Percentiles rank a stretch among this genome's conserved stretches.
Conservation (phyloP, 2,113 vertebrate species). For the Platichthys stellatus region DNA sequence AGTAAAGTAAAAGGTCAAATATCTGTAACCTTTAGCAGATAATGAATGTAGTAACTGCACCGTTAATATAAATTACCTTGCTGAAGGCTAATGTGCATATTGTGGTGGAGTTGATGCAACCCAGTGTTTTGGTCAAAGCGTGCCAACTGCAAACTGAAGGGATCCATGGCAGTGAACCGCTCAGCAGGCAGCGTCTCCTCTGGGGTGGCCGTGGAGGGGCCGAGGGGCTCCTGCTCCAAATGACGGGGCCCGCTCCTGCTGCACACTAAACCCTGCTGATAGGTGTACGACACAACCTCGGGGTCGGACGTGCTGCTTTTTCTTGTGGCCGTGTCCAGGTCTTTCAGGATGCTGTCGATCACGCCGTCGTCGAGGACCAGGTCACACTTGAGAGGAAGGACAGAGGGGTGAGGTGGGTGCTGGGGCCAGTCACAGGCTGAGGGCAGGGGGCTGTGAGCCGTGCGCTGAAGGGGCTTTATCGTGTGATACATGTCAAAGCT, state of each 20-base stretch:
- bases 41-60: not conserved
- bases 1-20: not conserved
- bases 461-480: constrained; percentile 29
- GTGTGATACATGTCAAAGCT: constrained; percentile 76
- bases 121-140: constrained; percentile 55
- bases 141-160: constrained; percentile 54
- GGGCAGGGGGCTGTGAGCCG: not conserved
- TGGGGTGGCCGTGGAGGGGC: constrained; percentile 1
- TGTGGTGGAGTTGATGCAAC: constrained; percentile 81
- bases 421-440: constrained; percentile 40
- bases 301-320: not conserved
- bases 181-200: constrained; percentile 33
- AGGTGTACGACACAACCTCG: not conserved
- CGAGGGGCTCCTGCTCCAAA: not conserved
- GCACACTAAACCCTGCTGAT: constrained; percentile 7
- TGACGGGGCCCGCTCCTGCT: not conserved
- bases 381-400: constrained; percentile 30
- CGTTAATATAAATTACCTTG: constrained; percentile 63
- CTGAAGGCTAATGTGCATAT: constrained; percentile 60
- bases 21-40: not conserved
- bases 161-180: constrained; percentile 42
- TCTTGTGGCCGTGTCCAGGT: constrained; percentile 58
- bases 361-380: constrained; percentile 67
- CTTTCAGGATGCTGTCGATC: constrained; percentile 78
- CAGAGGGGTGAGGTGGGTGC: not conserved